Evolutionary conservation across 2,888 invertebrate species (phyloP).

Genomic region (Saturnia japonica): DNA sequence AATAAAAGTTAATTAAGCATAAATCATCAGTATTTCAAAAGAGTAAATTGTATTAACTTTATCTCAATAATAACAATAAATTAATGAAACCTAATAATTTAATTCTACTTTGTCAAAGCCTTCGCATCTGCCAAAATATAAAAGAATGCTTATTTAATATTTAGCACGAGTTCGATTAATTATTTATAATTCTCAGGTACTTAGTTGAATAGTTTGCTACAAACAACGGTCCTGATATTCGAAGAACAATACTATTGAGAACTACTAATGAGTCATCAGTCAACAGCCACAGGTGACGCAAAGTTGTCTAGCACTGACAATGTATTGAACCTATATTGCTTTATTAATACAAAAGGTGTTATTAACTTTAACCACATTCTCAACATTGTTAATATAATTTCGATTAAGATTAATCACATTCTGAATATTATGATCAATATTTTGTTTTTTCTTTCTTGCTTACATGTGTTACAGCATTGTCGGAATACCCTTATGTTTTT

Average conservation of each 20-base stretch:
- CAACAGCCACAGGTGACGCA: conserved; percentile 55
- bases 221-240: conserved; percentile 66
- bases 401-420: neutral
- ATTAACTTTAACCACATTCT: neutral
- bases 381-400: neutral
- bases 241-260: conserved; percentile 74
- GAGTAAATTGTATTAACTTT: neutral
- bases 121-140: neutral
- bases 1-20: neutral
- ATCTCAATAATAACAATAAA: neutral
- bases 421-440: neutral
- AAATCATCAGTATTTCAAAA: neutral
- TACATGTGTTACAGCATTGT: neutral
- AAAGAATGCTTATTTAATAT: neutral
- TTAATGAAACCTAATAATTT: neutral
- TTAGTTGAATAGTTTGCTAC: conserved; percentile 55
- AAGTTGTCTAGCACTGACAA: conserved; percentile 40
- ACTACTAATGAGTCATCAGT: conserved; percentile 71
- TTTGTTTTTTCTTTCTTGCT: neutral
- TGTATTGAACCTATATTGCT: neutral
- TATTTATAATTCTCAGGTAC: conserved; percentile 26
- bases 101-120: neutral
- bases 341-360: neutral
- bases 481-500: neutral
- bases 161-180: neutral